A percentile compares a stretch with the other conserved stretches of the same genome.
phyloP scores from a whole-genome alignment of 1,140 invertebrate genomes.

The Hydropsyche tenuis region DNA sequence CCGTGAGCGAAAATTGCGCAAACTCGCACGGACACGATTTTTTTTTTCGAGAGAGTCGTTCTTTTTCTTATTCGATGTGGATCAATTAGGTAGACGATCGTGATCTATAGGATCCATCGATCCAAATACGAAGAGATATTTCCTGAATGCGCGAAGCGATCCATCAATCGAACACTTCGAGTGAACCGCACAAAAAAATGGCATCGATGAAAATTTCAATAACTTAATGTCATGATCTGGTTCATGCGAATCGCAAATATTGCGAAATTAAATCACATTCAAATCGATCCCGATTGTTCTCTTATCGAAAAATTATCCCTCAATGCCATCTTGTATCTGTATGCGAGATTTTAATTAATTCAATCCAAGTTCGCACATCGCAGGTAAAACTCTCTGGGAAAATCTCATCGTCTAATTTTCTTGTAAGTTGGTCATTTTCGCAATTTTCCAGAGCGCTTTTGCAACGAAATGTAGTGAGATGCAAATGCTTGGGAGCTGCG shows the following conservation, averaged over 20 bases:
- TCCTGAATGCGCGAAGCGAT: background rate
- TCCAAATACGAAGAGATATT: too few relatives aligned
- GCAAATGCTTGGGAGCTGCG: slow-evolving; percentile 2
- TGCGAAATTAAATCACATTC: too few relatives aligned
- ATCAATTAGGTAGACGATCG: slow-evolving; percentile 22
- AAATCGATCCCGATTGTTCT: too few relatives aligned
- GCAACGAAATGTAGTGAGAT: background rate
- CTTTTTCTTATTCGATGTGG: background rate
- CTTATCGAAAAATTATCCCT: too few relatives aligned
- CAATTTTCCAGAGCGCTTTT: background rate
- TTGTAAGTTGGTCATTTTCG: slow-evolving; percentile 12
- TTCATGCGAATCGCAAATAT: too few relatives aligned
- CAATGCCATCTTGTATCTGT: too few relatives aligned
- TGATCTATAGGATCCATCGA: slow-evolving; percentile 14
- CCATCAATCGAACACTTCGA: background rate
- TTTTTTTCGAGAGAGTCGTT: background rate
- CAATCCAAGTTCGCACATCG: too few relatives aligned
- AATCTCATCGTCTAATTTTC: slow-evolving; percentile 25
- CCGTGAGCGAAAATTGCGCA: slow-evolving; percentile 12
- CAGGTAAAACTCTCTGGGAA: slow-evolving; percentile 4
- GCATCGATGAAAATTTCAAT: too few relatives aligned
- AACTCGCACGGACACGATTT: slow-evolving; percentile 7
- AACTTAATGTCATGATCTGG: too few relatives aligned
- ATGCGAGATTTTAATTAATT: too few relatives aligned
- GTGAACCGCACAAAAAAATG: too few relatives aligned